These are phyloP conservation scores for Caenorhabditis sinica DNA, from an alignment of 2,888 invertebrate genomes.

Conservation along the genomic window DNA sequence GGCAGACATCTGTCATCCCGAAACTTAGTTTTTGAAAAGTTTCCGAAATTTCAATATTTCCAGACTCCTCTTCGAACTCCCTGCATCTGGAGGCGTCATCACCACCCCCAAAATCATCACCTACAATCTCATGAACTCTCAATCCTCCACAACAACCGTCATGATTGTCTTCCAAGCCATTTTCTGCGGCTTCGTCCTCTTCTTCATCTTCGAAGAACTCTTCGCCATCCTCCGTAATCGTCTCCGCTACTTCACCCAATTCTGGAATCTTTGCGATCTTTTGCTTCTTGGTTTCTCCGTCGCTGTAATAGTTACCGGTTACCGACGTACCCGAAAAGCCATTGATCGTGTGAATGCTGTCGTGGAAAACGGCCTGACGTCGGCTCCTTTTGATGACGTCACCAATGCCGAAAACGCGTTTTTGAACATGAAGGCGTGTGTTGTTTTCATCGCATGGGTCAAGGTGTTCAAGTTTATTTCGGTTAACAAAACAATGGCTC, in stretches of 20 bases:
- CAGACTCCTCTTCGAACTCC: conserved; percentile 88
- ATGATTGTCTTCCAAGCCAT: conserved; percentile 85
- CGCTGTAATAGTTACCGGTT: conserved; percentile 85
- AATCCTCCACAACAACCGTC: conserved; percentile 84
- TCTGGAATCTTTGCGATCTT: conserved; percentile 88
- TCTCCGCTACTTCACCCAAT: conserved; percentile 85
- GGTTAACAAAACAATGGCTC: conserved; percentile 89
- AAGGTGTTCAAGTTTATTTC: conserved; percentile 90
- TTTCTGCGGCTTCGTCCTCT: conserved; percentile 81
- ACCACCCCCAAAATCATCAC: conserved; percentile 85
- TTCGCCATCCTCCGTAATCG: conserved; percentile 85
- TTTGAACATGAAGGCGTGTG: conserved; percentile 87
- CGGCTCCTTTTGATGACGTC: conserved; percentile 86
- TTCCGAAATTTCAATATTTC: no score
- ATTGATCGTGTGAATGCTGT: conserved; percentile 84
- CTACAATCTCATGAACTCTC: conserved; percentile 85
- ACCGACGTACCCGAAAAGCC: conserved; percentile 85
- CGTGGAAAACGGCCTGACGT: conserved; percentile 78
- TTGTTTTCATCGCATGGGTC: conserved; percentile 88
- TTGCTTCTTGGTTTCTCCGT: conserved; percentile 86
- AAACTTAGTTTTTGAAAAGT: no score
- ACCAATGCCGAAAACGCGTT: conserved; percentile 87
- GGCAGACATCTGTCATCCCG: no score
- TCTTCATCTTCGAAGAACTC: conserved; percentile 87
- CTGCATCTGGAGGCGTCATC: conserved; percentile 88